Evolutionary conservation across 2,113 vertebrate genomes (phyloP).

Genomic region (Agapornis roseicollis): DNA sequence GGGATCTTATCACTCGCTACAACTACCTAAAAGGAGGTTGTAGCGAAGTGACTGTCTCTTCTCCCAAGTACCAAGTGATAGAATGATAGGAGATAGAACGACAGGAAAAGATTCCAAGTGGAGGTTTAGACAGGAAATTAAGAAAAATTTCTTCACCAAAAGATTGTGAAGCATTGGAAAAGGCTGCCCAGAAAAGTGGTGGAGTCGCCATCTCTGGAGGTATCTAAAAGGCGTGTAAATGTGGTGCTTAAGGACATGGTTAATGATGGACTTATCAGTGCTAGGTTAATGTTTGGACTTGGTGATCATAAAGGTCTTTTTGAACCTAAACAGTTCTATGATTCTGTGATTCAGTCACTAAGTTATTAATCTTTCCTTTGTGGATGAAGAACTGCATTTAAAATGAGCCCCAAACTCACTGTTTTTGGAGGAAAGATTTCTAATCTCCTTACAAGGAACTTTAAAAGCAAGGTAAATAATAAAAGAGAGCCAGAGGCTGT

Average conservation of each 20-base stretch:
- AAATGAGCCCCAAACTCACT: background rate
- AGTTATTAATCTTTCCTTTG: background rate
- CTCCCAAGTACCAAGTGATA: no score
- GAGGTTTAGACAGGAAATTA: no score
- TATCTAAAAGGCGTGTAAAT: background rate
- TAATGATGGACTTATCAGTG: background rate
- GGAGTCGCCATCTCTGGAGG: no score
- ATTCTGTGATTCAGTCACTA: background rate
- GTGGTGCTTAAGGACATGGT: background rate
- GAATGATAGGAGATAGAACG: no score
- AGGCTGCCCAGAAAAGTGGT: no score
- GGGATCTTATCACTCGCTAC: no score
- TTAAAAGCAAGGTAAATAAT: slow-evolving; percentile 34
- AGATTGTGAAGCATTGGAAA: no score
- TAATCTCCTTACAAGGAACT: background rate
- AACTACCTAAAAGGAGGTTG: no score
- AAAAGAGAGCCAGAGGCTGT: background rate
- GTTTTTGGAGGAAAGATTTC: background rate
- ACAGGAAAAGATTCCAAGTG: no score
- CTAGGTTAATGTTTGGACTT: background rate
- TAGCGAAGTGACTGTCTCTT: no score
- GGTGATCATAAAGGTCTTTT: background rate
- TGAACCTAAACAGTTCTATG: background rate
- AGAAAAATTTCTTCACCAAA: no score
- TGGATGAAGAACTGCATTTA: background rate